Percentiles rank a stretch among this genome's conserved stretches.
Conservation (phyloP, 2,797 vertebrate species). For the Zonotrichia albicollis region DNA sequence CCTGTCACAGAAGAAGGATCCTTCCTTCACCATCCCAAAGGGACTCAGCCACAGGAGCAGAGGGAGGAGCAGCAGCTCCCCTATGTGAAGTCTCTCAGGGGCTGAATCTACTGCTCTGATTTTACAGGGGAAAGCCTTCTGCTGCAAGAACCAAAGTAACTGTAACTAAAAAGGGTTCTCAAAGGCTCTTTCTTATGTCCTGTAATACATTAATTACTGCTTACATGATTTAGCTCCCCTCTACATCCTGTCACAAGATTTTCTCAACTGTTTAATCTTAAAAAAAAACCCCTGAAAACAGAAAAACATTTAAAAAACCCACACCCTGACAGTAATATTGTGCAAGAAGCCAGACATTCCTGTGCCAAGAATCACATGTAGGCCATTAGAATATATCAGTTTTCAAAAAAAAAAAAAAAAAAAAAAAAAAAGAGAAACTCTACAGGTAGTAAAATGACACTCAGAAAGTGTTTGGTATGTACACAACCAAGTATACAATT, state of each 20-base stretch:
- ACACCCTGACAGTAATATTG: neutral
- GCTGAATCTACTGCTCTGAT: accelerated
- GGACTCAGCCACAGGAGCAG: neutral
- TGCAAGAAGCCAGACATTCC: neutral
- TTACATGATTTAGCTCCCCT: neutral
- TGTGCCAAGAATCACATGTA: accelerated
- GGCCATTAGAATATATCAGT: neutral
- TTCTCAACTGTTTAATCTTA: neutral
- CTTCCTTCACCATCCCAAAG: neutral
- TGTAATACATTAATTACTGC: neutral
- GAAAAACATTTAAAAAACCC: neutral
- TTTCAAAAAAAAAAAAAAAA: no score
- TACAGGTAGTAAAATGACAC: neutral
- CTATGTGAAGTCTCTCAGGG: neutral
- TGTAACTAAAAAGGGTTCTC: accelerated
- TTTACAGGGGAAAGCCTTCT: neutral
- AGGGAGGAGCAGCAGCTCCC: neutral
- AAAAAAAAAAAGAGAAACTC: neutral
- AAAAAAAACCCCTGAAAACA: neutral
- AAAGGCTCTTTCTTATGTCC: neutral
- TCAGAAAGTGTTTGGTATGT: neutral
- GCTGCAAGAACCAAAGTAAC: neutral
- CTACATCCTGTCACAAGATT: neutral
- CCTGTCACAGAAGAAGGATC: neutral
- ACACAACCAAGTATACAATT: neutral